Conservation (phyloP, 1,140 invertebrate species). For the Oryctes rhinoceros region DNA sequence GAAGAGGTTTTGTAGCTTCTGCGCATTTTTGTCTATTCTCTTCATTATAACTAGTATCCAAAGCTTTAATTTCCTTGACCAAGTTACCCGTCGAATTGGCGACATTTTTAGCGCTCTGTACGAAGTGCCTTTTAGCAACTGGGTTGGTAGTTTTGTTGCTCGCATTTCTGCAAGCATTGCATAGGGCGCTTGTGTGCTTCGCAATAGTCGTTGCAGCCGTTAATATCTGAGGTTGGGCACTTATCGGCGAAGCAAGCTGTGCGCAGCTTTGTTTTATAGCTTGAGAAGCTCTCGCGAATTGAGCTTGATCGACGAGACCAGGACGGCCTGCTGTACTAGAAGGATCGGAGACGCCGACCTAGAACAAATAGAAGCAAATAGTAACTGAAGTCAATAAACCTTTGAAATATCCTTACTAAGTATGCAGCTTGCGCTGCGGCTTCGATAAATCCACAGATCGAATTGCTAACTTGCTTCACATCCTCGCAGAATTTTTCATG, state of each 20-base stretch:
- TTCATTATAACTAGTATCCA: slow-evolving; percentile 85
- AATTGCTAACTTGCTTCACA: slow-evolving; percentile 83
- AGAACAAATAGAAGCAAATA: slow-evolving; percentile 2
- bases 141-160: slow-evolving; percentile 93
- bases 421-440: slow-evolving; percentile 94
- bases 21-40: slow-evolving; percentile 79
- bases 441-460: slow-evolving; percentile 94
- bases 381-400: slow-evolving; percentile 35
- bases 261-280: slow-evolving; percentile 90
- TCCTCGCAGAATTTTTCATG: slow-evolving; percentile 88
- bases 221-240: slow-evolving; percentile 86
- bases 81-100: slow-evolving; percentile 94
- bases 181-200: slow-evolving; percentile 95
- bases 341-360: slow-evolving; percentile 89
- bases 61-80: slow-evolving; percentile 93
- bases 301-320: slow-evolving; percentile 91
- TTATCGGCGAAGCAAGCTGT: slow-evolving; percentile 77
- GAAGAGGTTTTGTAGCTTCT: slow-evolving; percentile 83
- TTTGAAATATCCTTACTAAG: slow-evolving; percentile 66
- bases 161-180: slow-evolving; percentile 92
- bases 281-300: slow-evolving; percentile 86
- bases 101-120: slow-evolving; percentile 96
- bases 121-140: slow-evolving; percentile 94
- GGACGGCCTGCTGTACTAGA: slow-evolving; percentile 89
- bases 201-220: slow-evolving; percentile 93